Evolutionary conservation across 2,888 invertebrate genomes (phyloP).

Genomic region (Druceiella hillmani): DNA sequence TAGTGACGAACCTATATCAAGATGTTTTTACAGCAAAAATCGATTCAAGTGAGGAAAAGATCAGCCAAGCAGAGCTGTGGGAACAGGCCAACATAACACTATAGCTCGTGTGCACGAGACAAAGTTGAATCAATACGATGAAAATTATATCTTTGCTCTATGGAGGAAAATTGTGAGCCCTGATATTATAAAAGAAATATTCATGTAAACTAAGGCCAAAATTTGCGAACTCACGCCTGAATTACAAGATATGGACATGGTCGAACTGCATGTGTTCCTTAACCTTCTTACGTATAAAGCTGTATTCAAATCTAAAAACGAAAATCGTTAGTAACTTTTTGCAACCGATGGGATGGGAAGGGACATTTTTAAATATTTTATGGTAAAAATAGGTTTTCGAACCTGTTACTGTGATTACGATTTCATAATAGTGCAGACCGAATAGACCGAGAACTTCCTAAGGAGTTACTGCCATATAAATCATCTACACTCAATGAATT

Average conservation of each 20-base stretch:
- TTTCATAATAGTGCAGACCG: background rate
- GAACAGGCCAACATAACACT: no score
- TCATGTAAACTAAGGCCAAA: no score
- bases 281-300: background rate
- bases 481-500: background rate
- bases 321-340: background rate
- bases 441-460: background rate
- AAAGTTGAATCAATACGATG: no score
- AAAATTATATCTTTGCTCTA: no score
- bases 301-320: background rate
- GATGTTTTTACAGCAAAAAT: no score
- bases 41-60: no score
- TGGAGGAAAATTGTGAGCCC: no score
- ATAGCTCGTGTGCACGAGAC: no score
- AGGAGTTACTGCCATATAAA: background rate
- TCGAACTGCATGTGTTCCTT: background rate
- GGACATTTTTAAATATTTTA: background rate
- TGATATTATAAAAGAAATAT: no score
- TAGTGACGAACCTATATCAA: background rate
- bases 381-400: background rate
- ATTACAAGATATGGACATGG: background rate
- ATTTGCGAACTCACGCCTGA: no score
- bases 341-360: background rate
- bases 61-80: no score
- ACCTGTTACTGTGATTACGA: constrained; percentile 1